Evolutionary conservation across 2,888 invertebrate genomes (phyloP).

Genomic region (Hirtodrosophila trivittata): DNA sequence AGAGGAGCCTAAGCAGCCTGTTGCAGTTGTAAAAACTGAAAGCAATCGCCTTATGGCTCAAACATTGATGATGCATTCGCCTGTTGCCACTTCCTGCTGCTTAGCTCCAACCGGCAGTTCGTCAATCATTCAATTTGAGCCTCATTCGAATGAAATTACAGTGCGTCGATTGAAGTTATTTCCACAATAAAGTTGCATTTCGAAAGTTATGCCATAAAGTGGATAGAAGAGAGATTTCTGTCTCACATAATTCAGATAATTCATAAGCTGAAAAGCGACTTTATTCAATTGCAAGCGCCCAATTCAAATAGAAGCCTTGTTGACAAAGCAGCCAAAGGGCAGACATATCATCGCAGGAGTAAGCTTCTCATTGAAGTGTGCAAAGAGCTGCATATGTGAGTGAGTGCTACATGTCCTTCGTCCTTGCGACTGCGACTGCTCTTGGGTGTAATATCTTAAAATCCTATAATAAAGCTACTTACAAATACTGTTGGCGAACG

Average conservation of each 20-base stretch:
- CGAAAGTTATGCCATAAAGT: too few species aligned
- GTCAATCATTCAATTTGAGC: constrained; percentile 1
- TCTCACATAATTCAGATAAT: background rate
- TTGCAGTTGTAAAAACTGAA: too few species aligned
- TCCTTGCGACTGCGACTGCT: background rate
- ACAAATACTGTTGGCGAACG: constrained; percentile 31
- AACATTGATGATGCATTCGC: too few species aligned
- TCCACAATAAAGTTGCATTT: too few species aligned
- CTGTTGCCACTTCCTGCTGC: background rate
- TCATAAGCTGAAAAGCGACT: background rate
- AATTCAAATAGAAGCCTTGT: constrained; percentile 21
- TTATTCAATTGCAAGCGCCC: too few species aligned
- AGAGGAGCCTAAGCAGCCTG: too few species aligned
- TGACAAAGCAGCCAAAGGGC: constrained; percentile 41
- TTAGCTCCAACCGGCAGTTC: background rate
- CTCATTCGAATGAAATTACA: too few species aligned
- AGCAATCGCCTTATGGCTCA: constrained; percentile 14
- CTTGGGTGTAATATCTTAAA: constrained; percentile 69
- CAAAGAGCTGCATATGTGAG: constrained; percentile 55
- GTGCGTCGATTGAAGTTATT: too few species aligned
- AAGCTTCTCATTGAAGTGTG: constrained; percentile 54
- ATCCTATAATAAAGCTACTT: constrained; percentile 78
- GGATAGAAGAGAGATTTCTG: too few species aligned
- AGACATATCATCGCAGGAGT: constrained; percentile 45
- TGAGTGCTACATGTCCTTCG: constrained; percentile 2